Evolutionary conservation across 2,113 vertebrate genomes (phyloP).

Genomic region (Motacilla alba): DNA sequence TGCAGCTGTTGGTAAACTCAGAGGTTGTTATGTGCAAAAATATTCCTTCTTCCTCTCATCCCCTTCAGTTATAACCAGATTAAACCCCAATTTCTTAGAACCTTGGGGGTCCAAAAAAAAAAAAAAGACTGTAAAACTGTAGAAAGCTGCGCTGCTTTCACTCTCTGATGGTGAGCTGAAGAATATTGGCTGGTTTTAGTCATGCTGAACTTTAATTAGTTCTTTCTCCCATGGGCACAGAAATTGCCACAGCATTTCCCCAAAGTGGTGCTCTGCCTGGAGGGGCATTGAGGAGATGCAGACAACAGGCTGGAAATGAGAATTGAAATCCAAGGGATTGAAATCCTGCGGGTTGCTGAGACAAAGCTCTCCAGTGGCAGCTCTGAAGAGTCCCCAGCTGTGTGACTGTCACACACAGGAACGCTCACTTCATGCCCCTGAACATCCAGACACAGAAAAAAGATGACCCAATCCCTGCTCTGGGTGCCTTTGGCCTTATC

Average conservation of each 20-base stretch:
- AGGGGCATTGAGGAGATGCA: neutral
- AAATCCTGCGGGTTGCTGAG: neutral
- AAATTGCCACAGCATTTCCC: neutral
- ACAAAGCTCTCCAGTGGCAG: neutral
- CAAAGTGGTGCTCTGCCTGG: no score
- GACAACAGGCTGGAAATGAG: fast-evolving
- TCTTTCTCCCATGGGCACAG: neutral
- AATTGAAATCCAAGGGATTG: neutral
- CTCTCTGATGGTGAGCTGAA: neutral
- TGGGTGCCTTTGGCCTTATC: neutral
- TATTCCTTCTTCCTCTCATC: neutral
- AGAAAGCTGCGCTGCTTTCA: neutral
- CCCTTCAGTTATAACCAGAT: neutral
- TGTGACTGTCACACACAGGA: neutral
- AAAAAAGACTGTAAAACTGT: neutral
- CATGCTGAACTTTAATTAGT: neutral
- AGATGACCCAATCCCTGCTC: neutral
- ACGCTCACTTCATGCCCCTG: neutral
- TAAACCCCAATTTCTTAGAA: neutral
- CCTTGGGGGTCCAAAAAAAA: neutral
- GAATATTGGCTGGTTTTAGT: neutral
- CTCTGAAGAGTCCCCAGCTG: neutral
- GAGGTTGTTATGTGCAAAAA: neutral
- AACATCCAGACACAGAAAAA: neutral
- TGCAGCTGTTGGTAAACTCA: neutral